phyloP scores from a whole-genome alignment of 2,797 vertebrate genomes.

The Ptychadena robeensis region DNA sequence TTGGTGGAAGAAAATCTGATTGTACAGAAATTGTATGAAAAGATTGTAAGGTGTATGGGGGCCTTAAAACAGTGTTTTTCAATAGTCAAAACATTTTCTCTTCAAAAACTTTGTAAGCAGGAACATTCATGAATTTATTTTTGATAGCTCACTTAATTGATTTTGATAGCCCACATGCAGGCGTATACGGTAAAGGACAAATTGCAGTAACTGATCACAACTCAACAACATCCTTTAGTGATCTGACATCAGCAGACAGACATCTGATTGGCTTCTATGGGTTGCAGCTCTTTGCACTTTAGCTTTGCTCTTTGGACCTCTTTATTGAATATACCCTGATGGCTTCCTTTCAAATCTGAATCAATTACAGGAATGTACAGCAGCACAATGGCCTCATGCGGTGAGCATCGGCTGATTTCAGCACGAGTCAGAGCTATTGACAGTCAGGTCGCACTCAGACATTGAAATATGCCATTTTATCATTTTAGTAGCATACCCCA shows the following conservation, averaged over 20 bases:
- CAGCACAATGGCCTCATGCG: neutral
- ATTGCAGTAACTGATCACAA: too few relatives aligned
- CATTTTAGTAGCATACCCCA: neutral
- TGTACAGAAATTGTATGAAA: too few relatives aligned
- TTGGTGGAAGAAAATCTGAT: too few relatives aligned
- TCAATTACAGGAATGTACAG: conserved; percentile 9
- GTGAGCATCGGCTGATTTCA: conserved; percentile 14
- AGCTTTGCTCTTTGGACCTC: neutral
- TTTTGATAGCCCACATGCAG: neutral
- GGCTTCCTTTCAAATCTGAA: conserved; percentile 13
- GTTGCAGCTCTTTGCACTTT: neutral
- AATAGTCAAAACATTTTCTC: too few relatives aligned
- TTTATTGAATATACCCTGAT: neutral
- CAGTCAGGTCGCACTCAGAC: neutral
- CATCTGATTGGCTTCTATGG: neutral
- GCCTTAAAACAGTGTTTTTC: too few relatives aligned
- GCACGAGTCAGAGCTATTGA: neutral
- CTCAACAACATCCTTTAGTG: too few relatives aligned
- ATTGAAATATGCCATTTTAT: conserved; percentile 13
- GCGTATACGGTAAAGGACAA: too few relatives aligned
- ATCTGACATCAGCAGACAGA: neutral
- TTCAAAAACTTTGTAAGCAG: too few relatives aligned
- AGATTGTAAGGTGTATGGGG: too few relatives aligned
- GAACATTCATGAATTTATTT: too few relatives aligned
- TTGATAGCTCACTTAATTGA: neutral